Conservation (phyloP, 1,140 invertebrate species). For the Brachionus sp. region DNA sequence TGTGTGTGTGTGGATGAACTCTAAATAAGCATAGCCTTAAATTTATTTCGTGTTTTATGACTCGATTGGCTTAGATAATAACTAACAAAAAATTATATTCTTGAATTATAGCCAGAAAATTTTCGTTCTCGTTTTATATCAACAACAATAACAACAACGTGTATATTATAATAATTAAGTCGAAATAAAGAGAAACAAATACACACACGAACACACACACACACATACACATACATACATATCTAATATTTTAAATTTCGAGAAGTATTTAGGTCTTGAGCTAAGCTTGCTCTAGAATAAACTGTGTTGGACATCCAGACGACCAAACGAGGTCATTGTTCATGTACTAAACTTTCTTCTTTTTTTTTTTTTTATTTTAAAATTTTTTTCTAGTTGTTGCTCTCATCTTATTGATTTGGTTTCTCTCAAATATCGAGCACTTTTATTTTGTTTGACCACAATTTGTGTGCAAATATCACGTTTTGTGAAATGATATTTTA, state of each 20-base stretch:
- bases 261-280: background rate
- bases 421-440: background rate
- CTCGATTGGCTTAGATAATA: background rate
- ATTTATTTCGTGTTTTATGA: background rate
- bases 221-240: background rate
- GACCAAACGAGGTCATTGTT: slow-evolving; percentile 15
- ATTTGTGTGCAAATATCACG: background rate
- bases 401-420: background rate
- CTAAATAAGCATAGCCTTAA: background rate
- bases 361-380: background rate
- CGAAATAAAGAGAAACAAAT: too few species aligned
- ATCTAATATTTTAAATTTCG: background rate
- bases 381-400: background rate
- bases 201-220: background rate
- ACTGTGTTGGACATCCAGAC: background rate
- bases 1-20: too few species aligned
- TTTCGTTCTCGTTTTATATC: background rate
- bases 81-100: background rate
- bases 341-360: background rate
- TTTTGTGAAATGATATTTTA: background rate
- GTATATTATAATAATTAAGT: background rate
- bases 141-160: background rate
- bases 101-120: background rate
- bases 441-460: background rate
- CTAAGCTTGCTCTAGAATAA: background rate